A percentile compares a stretch with the other conserved stretches of the same genome.
Evolutionary conservation across 2,888 invertebrate species (phyloP).

Genomic region (Neoscelio sp.): DNA sequence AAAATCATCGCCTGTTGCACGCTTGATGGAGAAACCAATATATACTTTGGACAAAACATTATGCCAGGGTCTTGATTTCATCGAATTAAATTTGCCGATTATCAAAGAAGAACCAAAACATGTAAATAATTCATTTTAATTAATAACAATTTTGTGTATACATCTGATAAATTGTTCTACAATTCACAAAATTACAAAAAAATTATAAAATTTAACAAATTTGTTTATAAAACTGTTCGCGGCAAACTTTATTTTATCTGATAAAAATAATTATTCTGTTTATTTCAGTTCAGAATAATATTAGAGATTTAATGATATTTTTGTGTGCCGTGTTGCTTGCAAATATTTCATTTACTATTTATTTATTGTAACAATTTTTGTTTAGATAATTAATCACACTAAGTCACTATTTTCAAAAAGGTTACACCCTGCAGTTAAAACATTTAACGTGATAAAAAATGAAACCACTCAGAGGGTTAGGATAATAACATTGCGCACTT

Average conservation of each 20-base stretch:
- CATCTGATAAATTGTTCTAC: not conserved
- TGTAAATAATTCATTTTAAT: slow-evolving; percentile 68
- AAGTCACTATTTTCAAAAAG: slow-evolving; percentile 76
- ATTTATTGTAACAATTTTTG: slow-evolving; percentile 20
- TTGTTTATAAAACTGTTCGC: too few relatives aligned
- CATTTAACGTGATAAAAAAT: slow-evolving; percentile 75
- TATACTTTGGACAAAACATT: slow-evolving; percentile 86
- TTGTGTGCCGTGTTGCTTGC: too few relatives aligned
- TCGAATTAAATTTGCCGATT: slow-evolving; percentile 87
- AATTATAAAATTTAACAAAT: too few relatives aligned
- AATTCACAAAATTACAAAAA: too few relatives aligned
- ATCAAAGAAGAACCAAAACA: slow-evolving; percentile 86
- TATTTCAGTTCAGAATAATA: too few relatives aligned
- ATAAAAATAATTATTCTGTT: too few relatives aligned
- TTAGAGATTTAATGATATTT: too few relatives aligned
- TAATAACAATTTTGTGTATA: not conserved
- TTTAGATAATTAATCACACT: slow-evolving; percentile 79
- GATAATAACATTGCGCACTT: slow-evolving; percentile 77
- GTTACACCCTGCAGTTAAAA: slow-evolving; percentile 76
- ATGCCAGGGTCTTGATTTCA: slow-evolving; percentile 87
- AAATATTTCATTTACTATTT: too few relatives aligned
- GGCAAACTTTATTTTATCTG: too few relatives aligned
- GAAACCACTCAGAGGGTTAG: slow-evolving; percentile 76
- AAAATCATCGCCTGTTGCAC: slow-evolving; percentile 77
- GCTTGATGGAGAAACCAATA: slow-evolving; percentile 84